phyloP scores from a whole-genome alignment of 2,113 vertebrate species.

The Tringa solitaria region DNA sequence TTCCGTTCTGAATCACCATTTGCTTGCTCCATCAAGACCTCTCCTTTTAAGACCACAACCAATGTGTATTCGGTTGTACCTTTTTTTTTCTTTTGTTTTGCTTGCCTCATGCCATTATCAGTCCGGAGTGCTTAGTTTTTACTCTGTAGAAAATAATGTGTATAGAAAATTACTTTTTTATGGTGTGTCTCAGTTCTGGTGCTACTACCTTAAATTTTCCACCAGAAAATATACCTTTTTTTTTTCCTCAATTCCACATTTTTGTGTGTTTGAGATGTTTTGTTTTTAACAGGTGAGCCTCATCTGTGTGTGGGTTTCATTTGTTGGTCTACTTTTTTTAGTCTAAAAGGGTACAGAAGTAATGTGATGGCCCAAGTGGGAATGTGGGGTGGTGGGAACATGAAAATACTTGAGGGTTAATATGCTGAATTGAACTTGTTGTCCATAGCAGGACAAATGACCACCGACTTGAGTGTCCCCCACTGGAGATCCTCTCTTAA shows the following conservation, averaged over 20 bases:
- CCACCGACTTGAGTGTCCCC: neutral
- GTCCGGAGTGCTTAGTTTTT: neutral
- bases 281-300: neutral
- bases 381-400: neutral
- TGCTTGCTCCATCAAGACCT: neutral
- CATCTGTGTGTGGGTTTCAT: neutral
- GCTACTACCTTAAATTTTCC: neutral
- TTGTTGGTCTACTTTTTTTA: neutral
- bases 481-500: neutral
- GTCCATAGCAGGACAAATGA: neutral
- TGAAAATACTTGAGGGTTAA: neutral
- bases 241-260: neutral
- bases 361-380: neutral
- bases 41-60: constrained; percentile 7
- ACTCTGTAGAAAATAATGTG: neutral
- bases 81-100: neutral
- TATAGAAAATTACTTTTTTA: neutral
- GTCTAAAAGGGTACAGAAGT: neutral
- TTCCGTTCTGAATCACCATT: neutral
- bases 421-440: neutral
- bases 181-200: neutral
- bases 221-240: neutral
- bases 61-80: fast-evolving
- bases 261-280: neutral
- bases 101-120: neutral